Base-by-base conservation (phyloP, 2,888 invertebrate species). In the Cantharis rufa region DNA sequence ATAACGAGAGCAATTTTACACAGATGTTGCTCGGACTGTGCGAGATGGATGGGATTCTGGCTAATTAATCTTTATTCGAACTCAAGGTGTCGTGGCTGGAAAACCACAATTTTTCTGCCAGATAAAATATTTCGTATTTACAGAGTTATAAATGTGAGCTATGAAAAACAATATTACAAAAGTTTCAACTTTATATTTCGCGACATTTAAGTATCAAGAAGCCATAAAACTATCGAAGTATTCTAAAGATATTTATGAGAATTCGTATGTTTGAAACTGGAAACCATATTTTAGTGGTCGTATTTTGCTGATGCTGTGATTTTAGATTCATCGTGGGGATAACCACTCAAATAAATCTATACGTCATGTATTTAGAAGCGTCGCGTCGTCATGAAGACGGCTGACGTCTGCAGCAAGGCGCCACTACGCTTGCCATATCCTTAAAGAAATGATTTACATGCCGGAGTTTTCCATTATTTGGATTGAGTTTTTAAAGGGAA, bases 361-460 rank as follows among this genome's bases (percentile, higher is more conserved):
- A 73, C 77, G 76, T 75, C 80, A 74, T 79, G 74, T 79, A 80
- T 79, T 77, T 77, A 70, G 79, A 79, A 69, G 77, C 80, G 77
- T 80, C 77, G 78, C 80, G 77, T 80, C 77, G 78, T 75, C 76
- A 70, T 76, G 79, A 70, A 80, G 80, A 79, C 80, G 80, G 72
- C 80, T 75, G 80, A 76, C 78, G 80, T 77, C 80, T 74, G 64
- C 70, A 62, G 75, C 76, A 66, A 74, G 78, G 78, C 80, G 80
- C 79, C 78, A 76, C 76, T 66, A 70, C 74, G 74, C 78, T 77
- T 66, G 48, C 74, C 27, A 18, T 62, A 69, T 61, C 21, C 70
- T 71, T 75, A n/a, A 69, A 15, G 28, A 21, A 69, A 69, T 64
- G 18, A 64, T 64, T 64, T 64, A 21, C 64, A 64, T 64, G 21